Evolutionary conservation across 2,113 vertebrate species (phyloP), one percentile per base, ranked within the genome.

Genomic region (Spermophilus dauricus): DNA sequence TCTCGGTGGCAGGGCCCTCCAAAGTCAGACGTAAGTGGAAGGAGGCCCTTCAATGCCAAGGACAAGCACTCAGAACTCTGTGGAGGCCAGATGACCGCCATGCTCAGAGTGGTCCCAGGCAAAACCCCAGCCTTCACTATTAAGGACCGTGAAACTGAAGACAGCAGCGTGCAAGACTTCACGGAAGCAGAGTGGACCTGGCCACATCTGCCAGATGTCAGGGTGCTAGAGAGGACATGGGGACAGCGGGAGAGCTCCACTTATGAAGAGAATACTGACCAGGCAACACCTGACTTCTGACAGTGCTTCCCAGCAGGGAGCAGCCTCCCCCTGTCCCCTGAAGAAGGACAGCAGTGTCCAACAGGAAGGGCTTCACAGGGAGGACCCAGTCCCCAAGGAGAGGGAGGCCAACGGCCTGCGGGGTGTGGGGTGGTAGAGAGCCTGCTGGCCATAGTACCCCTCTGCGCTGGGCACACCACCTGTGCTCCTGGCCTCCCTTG

Each of bases 341-440:
- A 4, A 22, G 20, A 58, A 63, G 24, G 61, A 63, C 9, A 11
- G 9, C 61, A 63, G 24, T 10, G 61, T 63, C 61, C 61, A 9
- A 26, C 3, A 63, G 61, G 61, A 24, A 11, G 24, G 61, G 1
- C 8, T 30, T 8, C 0, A 0, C 1, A 85, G 28, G 16, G 22
- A 17, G 48, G 34, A 39, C 5, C 5, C 45, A 51, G 14, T 2
- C 20, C 10, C 30, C 26, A 3, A 16, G 28, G 37, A 1, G 28
- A n/a, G 8, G 7, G 2, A 16, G 1, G 22, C n/a, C 26, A 37
- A 0, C 0, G 6, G 9, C 34, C 10, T 0, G 4, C 7, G 2
- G 5, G 8, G 0, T 3, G 3, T 69, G 61, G 8, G 14, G 12
- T 5, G 51, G 5, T 20, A 5, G 45, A 39, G 20, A 1, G 45